phyloP scores from a whole-genome alignment of 2,113 vertebrate species.

The Herpailurus yagouaroundi region DNA sequence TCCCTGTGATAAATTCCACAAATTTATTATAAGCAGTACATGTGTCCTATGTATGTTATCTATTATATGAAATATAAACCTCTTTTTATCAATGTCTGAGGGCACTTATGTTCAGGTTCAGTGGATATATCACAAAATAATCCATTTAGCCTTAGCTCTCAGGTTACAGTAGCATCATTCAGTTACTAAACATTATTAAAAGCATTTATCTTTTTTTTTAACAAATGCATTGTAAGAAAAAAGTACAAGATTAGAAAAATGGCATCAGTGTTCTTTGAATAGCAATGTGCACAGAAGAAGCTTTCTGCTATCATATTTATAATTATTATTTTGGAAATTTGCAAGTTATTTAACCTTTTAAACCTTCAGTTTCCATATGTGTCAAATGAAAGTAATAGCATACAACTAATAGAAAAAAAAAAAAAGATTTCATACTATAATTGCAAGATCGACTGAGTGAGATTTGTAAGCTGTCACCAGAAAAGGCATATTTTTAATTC shows the following conservation, averaged over 20 bases:
- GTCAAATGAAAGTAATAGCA: not conserved
- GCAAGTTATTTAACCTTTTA: not conserved
- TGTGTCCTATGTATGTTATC: constrained; percentile 60
- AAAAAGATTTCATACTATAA: not conserved
- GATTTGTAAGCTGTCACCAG: not conserved
- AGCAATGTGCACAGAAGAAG: not conserved
- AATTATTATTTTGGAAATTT: constrained; percentile 27
- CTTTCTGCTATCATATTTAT: not conserved
- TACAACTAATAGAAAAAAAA: not conserved
- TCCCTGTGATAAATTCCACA: constrained; percentile 67
- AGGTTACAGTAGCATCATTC: not conserved
- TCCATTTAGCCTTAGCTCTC: constrained; percentile 11
- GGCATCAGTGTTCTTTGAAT: not conserved
- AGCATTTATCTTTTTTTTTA: constrained; percentile 8
- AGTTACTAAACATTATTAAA: constrained; percentile 45
- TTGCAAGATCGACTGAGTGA: not conserved
- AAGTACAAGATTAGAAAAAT: not conserved
- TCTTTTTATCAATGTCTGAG: constrained; percentile 59
- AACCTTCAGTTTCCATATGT: not conserved
- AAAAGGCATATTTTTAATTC: not conserved
- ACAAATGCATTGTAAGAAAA: not conserved
- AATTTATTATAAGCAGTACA: constrained; percentile 46
- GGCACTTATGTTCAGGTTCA: constrained; percentile 34
- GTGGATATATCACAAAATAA: constrained; percentile 17
- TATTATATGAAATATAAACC: constrained; percentile 76